phyloP scores from a whole-genome alignment of 1,140 invertebrate species.

The Neuroterus valhalla region DNA sequence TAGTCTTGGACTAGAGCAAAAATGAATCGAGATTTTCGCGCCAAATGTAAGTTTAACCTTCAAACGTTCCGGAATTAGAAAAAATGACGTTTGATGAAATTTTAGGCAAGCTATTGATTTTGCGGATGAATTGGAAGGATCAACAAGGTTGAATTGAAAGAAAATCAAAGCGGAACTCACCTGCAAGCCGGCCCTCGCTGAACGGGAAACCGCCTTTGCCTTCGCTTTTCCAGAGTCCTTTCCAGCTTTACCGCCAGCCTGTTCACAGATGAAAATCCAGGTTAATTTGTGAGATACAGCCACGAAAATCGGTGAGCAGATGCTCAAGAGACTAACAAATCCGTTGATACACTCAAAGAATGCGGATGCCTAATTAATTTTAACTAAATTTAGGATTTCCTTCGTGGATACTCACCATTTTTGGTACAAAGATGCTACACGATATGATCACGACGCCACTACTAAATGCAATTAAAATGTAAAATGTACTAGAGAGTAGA shows the following conservation, averaged over 20 bases:
- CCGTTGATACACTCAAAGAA: conserved; percentile 41
- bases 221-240: conserved; percentile 99
- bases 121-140: background rate
- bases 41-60: conserved; percentile 65
- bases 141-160: background rate
- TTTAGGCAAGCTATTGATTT: background rate
- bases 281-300: conserved; percentile 69
- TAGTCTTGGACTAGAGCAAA: background rate
- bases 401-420: conserved; percentile 75
- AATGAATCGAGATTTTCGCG: conserved; percentile 60
- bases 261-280: conserved; percentile 66
- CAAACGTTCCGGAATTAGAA: conserved; percentile 33
- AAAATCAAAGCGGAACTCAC: conserved; percentile 77
- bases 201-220: conserved; percentile 98
- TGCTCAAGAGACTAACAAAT: conserved; percentile 49
- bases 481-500: conserved; percentile 14
- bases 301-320: conserved; percentile 72
- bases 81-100: conserved; percentile 18
- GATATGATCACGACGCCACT: conserved; percentile 58
- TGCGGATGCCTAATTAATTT: conserved; percentile 62
- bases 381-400: conserved; percentile 59
- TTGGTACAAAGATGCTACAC: conserved; percentile 58
- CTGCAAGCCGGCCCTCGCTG: conserved; percentile 97
- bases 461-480: conserved; percentile 42
- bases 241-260: conserved; percentile 99